A percentile compares a stretch with the other conserved stretches of the same genome.
Evolutionary conservation across 1,140 invertebrate genomes (phyloP).

Genomic region (Diprion similis): DNA sequence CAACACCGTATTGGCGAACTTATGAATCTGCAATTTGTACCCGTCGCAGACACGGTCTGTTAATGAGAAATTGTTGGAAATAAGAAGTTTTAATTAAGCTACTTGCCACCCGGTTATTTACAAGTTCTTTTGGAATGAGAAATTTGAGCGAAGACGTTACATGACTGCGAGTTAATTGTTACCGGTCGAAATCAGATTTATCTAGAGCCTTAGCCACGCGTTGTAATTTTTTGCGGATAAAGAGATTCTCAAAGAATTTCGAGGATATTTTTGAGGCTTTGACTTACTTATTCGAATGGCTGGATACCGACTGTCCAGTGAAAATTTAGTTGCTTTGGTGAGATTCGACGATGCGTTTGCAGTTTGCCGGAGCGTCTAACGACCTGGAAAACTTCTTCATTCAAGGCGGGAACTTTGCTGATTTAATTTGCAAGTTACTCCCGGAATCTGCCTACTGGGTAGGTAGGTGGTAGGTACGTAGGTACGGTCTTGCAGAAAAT

Average conservation of each 20-base stretch:
- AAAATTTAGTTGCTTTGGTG: not conserved
- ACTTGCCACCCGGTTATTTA: too few species aligned
- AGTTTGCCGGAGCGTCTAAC: not conserved
- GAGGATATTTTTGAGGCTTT: not conserved
- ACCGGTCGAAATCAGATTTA: too few species aligned
- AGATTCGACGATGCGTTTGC: not conserved
- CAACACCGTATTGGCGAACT: too few species aligned
- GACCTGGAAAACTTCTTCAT: not conserved
- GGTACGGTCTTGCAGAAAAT: not conserved
- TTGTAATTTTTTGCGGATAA: not conserved
- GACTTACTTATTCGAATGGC: not conserved
- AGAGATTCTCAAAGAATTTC: not conserved
- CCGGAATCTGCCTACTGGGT: not conserved
- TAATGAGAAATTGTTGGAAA: too few species aligned
- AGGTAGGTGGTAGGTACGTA: not conserved
- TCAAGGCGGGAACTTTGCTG: slow-evolving; percentile 6
- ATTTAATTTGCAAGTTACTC: not conserved
- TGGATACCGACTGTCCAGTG: not conserved
- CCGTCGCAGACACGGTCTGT: too few species aligned
- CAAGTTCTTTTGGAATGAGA: too few species aligned
- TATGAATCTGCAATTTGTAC: too few species aligned
- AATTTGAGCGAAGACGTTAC: too few species aligned
- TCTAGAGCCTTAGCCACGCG: too few species aligned
- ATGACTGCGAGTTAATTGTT: too few species aligned
- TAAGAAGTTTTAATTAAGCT: too few species aligned